Evolutionary conservation across 2,888 invertebrate species (phyloP), one percentile per base, ranked within the genome.

Genomic region (Mythimna ferrago): DNA sequence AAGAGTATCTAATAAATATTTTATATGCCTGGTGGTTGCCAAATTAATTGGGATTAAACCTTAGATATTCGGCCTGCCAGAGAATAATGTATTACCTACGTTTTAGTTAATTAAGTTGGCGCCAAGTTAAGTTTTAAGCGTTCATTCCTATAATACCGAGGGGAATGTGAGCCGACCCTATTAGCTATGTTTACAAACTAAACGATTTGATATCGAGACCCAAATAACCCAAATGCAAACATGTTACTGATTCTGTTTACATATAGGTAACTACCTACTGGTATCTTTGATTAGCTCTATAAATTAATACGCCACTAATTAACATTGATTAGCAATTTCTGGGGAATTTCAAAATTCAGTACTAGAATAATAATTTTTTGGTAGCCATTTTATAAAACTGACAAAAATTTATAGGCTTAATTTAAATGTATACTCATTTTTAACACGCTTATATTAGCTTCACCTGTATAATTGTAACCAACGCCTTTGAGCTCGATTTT

Each of bases 31-130:
- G 57, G 65, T 63, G 38, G 62, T 62, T 74, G 80, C 62, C 72
- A 78, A 77, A 75, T 80, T 76, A 83, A 83, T 81, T 81, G 57
- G 62, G 66, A 76, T 58, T 71, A 80, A 74, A 9, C 76, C 66
- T 72, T 56, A 73, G 64, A 56, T 78, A 79, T 75, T 77, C 63
- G 60, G 51, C 53, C 38, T 60, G 60, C 44, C 32, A 65, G 61
- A 76, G 66, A 60, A 63, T 74, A 76, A 75, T 73, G 58, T 74
- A 77, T 69, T 62, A 68, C n/a, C 54, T 61, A 80, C 74, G 62
- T 66, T 71, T 58, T 71, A 72, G 72, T 81, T 79, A 86, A 80
- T 81, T 75, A 77, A 79, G 81, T 82, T 71, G 61, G 69, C 60
- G 60, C 65, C 63, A 78, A 80, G 71, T 81, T 73, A 70, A 70